These are phyloP conservation scores for Triops longicaudatus DNA, from an alignment of 1,140 invertebrate species.

Conservation along the genomic window DNA sequence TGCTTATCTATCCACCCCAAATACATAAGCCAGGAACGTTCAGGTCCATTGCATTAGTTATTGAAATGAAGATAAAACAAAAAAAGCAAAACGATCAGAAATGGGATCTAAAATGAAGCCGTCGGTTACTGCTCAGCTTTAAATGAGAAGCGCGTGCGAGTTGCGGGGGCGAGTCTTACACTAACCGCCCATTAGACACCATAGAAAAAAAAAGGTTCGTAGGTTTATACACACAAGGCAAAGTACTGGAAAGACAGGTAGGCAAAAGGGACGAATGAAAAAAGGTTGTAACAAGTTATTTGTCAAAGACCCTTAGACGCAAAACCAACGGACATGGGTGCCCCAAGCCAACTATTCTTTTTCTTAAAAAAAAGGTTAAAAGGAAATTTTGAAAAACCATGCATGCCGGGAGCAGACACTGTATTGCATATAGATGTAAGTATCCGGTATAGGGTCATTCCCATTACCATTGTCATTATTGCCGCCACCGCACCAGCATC, in stretches of 20 bases:
- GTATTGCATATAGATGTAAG: slow-evolving; percentile 6
- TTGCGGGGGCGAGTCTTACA: not conserved
- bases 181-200: not conserved
- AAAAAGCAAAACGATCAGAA: no score
- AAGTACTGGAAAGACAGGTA: not conserved
- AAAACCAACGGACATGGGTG: slow-evolving; percentile 10
- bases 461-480: slow-evolving; percentile 4
- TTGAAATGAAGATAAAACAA: no score
- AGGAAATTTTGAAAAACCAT: not conserved
- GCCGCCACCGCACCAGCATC: not conserved
- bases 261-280: not conserved
- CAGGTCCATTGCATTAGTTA: not conserved
- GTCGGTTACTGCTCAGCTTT: not conserved
- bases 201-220: not conserved
- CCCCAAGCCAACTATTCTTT: not conserved
- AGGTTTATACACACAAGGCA: not conserved
- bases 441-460: slow-evolving; percentile 11
- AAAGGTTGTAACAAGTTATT: slow-evolving; percentile 4
- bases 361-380: not conserved
- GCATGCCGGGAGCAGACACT: not conserved
- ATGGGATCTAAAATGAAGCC: not conserved
- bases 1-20: not conserved
- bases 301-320: not conserved
- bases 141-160: slow-evolving; percentile 1
- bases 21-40: not conserved